Evolutionary conservation across 2,113 vertebrate genomes (phyloP), one percentile per base, ranked within the genome.

Genomic region (Saccopteryx leptura): DNA sequence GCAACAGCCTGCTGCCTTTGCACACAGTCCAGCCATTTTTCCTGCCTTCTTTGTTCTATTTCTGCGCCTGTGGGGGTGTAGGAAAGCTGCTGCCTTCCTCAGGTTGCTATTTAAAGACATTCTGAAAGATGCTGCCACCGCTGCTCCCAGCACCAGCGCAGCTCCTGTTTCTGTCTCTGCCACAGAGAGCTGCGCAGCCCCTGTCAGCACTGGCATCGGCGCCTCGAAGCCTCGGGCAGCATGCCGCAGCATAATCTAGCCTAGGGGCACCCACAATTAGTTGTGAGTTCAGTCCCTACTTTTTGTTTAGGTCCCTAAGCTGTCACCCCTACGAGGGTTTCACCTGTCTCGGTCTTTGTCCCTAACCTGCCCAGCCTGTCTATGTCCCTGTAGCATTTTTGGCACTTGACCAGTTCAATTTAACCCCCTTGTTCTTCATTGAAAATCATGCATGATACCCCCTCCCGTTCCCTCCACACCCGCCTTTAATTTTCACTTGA

Each of bases 41-140:
- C 93, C 75, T 87, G 93, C 54, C 33, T 60, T 80, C 96, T 97
- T 98, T 98, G 97, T 97, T 96, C 96, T 97, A 84, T 96, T 96
- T 94, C 91, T 10, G 75, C 56, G 96, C 79, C 86, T 94, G 61
- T 93, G 91, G 69, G 95, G 87, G 94, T 96, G 95, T 93, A 88
- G 97, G 95, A 90, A 94, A 90, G 93, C 94, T 89, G 79, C 91
- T 14, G 89, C 96, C 83, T 92, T 96, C 91, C 96, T 96, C 31
- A 26, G 68, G 81, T 85, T 97, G 96, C 97, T 98, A 97, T 97
- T 97, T 97, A 98, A 97, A 96, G 94, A 85, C 89, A 65, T 81
- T 87, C 91, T 88, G 93, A 72, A 71, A 74, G 80, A 83, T 63
- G 84, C 89, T 82, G 83, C 89, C 79, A 78, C 63, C 9, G 5